Evolutionary conservation across 2,888 invertebrate species (phyloP), one percentile per base, ranked within the genome.

Genomic region (Hyposoter didymator): DNA sequence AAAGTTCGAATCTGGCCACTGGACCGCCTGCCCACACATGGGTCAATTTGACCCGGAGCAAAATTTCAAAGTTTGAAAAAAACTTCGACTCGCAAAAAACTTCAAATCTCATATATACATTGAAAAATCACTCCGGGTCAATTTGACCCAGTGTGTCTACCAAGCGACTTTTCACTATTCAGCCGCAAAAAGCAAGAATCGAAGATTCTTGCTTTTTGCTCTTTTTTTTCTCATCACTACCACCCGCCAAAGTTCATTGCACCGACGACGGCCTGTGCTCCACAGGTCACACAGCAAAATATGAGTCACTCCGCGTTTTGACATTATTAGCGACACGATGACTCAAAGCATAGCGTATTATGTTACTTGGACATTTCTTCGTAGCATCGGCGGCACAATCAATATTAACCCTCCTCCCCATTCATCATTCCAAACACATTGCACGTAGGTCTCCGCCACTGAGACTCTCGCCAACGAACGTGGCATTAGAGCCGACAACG

Each of bases 281-380:
- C 72, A 55, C 86, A 87, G 87, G 89, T 82, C 79, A 67, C 76
- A 82, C 76, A 83, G 73, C 49, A 83, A 72, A 66, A 39, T 39
- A 84, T 92, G 91, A 92, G 88, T 92, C 92, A 92, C 88, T 78
- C n/a, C n/a, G 64, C 79, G 73, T 72, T 55, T 49, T 73, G 84
- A 74, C 83, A 80, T 83, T 87, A 64, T 85, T 49, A 84, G 66
- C 73, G 52, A 87, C 74, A 84, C 79, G 89, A 82, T 92, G 92
- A 92, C 92, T 92, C 92, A 92, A 92, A 90, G 89, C 89, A 89
- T 84, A 88, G 55, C 73, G 52, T 55, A 22, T 52, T 19, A 64
- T 90, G 91, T 90, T 89, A 90, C 86, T 87, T 84, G 85, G 70
- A 83, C 64, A 35, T 32, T 49, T 74, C 73, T 59, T 82, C 76